phyloP scores from a whole-genome alignment of 2,113 vertebrate genomes.

The Urocitellus parryii region DNA sequence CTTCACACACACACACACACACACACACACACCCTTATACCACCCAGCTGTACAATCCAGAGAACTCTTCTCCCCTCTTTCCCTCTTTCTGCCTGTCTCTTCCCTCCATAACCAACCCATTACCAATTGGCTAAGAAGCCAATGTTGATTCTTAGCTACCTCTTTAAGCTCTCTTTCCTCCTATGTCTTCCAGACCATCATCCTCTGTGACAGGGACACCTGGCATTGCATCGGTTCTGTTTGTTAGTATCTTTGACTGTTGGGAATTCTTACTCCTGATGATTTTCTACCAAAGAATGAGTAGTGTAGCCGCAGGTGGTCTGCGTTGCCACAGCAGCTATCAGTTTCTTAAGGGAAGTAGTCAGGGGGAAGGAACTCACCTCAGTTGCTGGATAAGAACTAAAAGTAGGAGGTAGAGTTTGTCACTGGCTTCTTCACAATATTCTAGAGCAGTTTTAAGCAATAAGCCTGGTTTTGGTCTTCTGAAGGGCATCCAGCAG shows the following conservation, averaged over 20 bases:
- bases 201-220: neutral
- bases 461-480: neutral
- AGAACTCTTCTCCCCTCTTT: neutral
- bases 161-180: neutral
- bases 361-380: neutral
- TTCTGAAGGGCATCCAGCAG: neutral
- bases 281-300: neutral
- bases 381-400: neutral
- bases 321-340: neutral
- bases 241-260: neutral
- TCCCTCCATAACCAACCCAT: neutral
- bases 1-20: no score
- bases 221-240: neutral
- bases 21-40: neutral
- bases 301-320: neutral
- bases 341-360: neutral
- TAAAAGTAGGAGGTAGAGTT: neutral
- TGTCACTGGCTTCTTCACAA: neutral
- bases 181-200: neutral
- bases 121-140: no score
- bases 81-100: neutral
- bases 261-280: neutral
- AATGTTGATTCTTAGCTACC: neutral
- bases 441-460: neutral
- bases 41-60: neutral